Percentiles rank a stretch among this genome's conserved stretches.
These are phyloP conservation scores for Poeciliopsis retropinna DNA, from an alignment of 2,113 vertebrate species.

Conservation along the genomic window DNA sequence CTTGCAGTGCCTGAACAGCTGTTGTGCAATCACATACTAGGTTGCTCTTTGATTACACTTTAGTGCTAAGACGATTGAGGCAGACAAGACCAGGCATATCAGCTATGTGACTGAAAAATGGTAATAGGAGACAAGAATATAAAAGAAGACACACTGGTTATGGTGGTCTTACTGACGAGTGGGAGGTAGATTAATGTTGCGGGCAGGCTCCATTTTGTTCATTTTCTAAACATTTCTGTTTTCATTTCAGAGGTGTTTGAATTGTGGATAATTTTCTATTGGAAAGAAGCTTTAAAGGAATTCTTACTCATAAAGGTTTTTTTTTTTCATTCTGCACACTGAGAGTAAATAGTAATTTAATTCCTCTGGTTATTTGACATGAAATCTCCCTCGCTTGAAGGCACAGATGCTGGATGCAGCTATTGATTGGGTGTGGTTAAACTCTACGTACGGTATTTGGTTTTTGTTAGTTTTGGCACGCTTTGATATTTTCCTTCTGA, in stretches of 20 bases:
- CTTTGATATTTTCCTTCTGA: constrained; percentile 62
- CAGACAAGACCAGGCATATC: constrained; percentile 85
- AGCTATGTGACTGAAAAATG: constrained; percentile 78
- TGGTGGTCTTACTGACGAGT: constrained; percentile 65
- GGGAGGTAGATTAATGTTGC: constrained; percentile 75
- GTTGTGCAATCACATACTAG: constrained; percentile 80
- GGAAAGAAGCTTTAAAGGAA: constrained; percentile 54
- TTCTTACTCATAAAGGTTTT: constrained; percentile 49
- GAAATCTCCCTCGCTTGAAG: constrained; percentile 51
- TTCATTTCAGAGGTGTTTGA: constrained; percentile 60
- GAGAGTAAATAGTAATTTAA: constrained; percentile 66
- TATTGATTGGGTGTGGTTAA: constrained; percentile 59
- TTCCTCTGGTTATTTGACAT: constrained; percentile 59
- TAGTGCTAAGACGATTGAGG: constrained; percentile 69
- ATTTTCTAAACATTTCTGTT: constrained; percentile 65
- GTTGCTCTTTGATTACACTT: constrained; percentile 78
- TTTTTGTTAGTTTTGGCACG: constrained; percentile 68
- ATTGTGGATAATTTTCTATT: constrained; percentile 62
- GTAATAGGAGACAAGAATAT: constrained; percentile 75
- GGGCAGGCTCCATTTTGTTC: constrained; percentile 69
- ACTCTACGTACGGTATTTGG: constrained; percentile 51
- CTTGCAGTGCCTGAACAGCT: constrained; percentile 60
- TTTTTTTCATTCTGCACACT: constrained; percentile 38
- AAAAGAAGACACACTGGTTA: constrained; percentile 75
- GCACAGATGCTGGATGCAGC: constrained; percentile 57